These are phyloP conservation scores for Argyrosomus regius DNA, from an alignment of 2,797 vertebrate species.

Conservation along the genomic window DNA sequence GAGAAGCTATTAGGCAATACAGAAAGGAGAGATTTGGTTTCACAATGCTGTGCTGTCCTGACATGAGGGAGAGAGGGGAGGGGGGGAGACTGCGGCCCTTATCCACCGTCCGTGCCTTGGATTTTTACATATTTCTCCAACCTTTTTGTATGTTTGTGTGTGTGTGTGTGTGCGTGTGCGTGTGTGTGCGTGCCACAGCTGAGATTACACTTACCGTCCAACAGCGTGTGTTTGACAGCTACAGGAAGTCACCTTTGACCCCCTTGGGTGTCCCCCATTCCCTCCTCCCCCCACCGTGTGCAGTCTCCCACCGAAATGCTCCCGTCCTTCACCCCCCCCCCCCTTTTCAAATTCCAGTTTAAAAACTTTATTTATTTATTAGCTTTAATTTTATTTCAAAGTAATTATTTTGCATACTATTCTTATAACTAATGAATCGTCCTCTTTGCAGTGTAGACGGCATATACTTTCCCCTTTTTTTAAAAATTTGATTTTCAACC, in stretches of 20 bases:
- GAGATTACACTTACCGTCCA: constrained; percentile 81
- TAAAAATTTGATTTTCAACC: constrained; percentile 70
- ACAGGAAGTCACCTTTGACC: constrained; percentile 88
- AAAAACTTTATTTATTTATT: constrained; percentile 88
- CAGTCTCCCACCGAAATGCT: constrained; percentile 30
- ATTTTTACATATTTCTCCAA: constrained; percentile 32
- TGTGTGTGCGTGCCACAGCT: constrained; percentile 71
- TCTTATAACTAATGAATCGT: constrained; percentile 79
- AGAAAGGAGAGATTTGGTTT: constrained; percentile 38
- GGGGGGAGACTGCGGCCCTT: constrained; percentile 36
- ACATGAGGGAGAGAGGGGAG: neutral
- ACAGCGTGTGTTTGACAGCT: constrained; percentile 77
- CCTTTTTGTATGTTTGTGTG: constrained; percentile 3
- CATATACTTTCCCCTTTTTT: constrained; percentile 62
- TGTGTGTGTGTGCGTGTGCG: constrained; percentile 6
- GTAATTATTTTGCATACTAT: constrained; percentile 87
- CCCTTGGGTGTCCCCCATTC: constrained; percentile 58
- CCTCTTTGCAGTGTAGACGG: constrained; percentile 64
- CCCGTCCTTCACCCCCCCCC: neutral
- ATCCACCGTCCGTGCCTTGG: constrained; percentile 77
- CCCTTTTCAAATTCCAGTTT: constrained; percentile 67
- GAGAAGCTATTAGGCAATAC: constrained; percentile 46
- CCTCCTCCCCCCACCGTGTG: constrained; percentile 54
- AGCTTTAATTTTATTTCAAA: constrained; percentile 89
- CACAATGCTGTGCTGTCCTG: constrained; percentile 40